phyloP scores from a whole-genome alignment of 2,113 vertebrate species.

The Ifrita kowaldi region DNA sequence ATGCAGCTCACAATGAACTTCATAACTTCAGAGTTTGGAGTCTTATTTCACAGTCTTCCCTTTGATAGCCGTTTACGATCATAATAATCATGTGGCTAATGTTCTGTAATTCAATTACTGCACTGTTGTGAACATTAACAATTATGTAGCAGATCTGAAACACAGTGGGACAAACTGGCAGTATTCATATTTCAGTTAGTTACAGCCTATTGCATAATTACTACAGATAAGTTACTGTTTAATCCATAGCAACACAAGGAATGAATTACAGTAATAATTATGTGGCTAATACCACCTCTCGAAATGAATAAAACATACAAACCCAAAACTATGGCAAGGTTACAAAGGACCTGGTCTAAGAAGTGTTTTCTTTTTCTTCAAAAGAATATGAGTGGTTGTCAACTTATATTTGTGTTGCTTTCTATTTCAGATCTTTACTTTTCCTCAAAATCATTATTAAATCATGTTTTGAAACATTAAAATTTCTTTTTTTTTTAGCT shows the following conservation, averaged over 20 bases:
- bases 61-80: slow-evolving; percentile 49
- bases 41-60: slow-evolving; percentile 44
- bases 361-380: not conserved
- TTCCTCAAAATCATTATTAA: not conserved
- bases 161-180: slow-evolving; percentile 58
- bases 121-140: slow-evolving; percentile 61
- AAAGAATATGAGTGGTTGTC: not conserved
- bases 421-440: not conserved
- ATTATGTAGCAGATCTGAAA: slow-evolving; percentile 61
- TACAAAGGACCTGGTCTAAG: not conserved
- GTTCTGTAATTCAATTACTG: slow-evolving; percentile 74
- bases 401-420: not conserved
- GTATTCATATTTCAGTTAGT: slow-evolving; percentile 61
- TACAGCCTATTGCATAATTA: slow-evolving; percentile 63
- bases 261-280: slow-evolving; percentile 45
- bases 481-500: not conserved
- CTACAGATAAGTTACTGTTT: slow-evolving; percentile 49
- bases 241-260: slow-evolving; percentile 7
- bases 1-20: not conserved
- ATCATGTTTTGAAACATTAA: not conserved
- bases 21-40: slow-evolving; percentile 9
- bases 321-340: not conserved
- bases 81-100: slow-evolving; percentile 67
- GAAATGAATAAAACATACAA: not conserved
- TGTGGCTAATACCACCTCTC: not conserved